A percentile compares a stretch with the other conserved stretches of the same genome.
These are phyloP conservation scores for Bungarus multicinctus DNA, from an alignment of 2,113 vertebrate genomes.

Conservation along the genomic window DNA sequence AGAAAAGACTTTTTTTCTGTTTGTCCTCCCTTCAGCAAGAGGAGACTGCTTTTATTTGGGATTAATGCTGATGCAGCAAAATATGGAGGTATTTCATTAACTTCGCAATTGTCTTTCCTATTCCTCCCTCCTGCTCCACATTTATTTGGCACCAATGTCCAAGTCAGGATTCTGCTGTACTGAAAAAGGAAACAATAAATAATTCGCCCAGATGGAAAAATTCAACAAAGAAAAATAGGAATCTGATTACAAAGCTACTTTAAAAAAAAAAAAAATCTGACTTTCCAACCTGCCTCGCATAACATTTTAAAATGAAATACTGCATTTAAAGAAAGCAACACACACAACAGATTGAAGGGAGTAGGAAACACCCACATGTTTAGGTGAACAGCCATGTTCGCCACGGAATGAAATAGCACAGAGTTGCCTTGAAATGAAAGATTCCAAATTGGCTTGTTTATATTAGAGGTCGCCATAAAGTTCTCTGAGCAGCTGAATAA, in stretches of 20 bases:
- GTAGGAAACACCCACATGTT: constrained; percentile 32
- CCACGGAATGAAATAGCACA: constrained; percentile 32
- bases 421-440: constrained; percentile 59
- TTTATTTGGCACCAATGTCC: constrained; percentile 20
- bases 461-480: constrained; percentile 69
- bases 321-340: not conserved
- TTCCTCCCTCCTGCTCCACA: not conserved
- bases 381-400: constrained; percentile 43
- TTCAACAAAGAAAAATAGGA: not conserved
- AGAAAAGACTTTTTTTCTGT: not conserved
- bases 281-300: not conserved
- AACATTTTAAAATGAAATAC: not conserved
- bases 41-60: not conserved
- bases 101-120: not conserved
- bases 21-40: not conserved
- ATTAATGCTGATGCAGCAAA: constrained; percentile 28
- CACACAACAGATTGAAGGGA: not conserved
- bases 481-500: constrained; percentile 78
- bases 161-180: constrained; percentile 10
- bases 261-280: not conserved
- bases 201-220: fast-evolving
- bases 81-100: fast-evolving
- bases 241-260: constrained; percentile 32
- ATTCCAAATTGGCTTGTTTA: constrained; percentile 66
- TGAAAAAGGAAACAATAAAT: constrained; percentile 30